Conservation (phyloP, 2,888 invertebrate species). For the Metellina segmentata region DNA sequence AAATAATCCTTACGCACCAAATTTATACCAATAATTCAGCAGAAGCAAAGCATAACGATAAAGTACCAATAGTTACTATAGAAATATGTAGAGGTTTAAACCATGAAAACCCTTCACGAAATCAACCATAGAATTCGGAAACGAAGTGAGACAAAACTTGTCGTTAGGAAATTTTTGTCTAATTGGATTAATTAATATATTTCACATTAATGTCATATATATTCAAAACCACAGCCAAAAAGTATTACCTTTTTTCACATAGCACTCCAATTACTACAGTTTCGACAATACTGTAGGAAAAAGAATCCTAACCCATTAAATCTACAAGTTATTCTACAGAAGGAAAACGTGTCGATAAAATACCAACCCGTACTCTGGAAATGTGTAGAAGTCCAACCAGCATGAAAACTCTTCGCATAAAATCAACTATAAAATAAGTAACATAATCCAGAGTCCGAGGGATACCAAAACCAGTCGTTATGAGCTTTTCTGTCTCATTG, state of each 20-base stretch:
- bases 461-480: conserved; percentile 24
- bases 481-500: conserved; percentile 54
- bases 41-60: background rate
- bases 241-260: no score
- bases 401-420: background rate
- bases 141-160: conserved; percentile 10
- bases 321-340: background rate
- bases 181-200: no score
- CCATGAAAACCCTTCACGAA: background rate
- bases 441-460: background rate
- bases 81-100: no score
- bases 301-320: no score
- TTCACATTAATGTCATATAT: no score
- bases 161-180: conserved; percentile 38
- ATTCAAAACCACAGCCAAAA: no score
- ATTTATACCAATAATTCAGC: background rate
- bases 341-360: background rate
- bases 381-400: no score
- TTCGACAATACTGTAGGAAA: no score
- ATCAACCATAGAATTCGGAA: background rate
- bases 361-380: background rate
- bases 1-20: no score
- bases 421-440: background rate
- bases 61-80: no score
- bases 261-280: no score